Base-by-base conservation (phyloP, 1,140 invertebrate genomes). In the Muscidifurax raptorellus region DNA sequence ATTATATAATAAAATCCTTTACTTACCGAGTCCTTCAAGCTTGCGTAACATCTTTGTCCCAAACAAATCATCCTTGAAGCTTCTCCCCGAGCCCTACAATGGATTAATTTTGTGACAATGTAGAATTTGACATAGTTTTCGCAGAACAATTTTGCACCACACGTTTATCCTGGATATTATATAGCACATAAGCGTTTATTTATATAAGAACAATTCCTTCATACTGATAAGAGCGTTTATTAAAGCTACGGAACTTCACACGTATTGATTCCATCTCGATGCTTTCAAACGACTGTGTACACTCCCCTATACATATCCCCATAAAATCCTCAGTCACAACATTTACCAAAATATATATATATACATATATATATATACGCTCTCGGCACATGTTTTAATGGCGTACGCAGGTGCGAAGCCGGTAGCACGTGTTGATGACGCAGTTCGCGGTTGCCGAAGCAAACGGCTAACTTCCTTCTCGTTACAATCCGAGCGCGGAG, bases 351-450 rank as follows among this genome's bases (percentile, higher is more conserved):
- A 12, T 40, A n/a, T n/a, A n/a, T n/a, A n/a, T n/a, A n/a, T n/a
- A n/a, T n/a, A n/a, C n/a, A n/a, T n/a, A n/a, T n/a, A n/a, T n/a
- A n/a, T n/a, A n/a, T n/a, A n/a, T n/a, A 40, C 36, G 36, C 36
- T 40, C 36, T 40, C 36, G 0, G 36, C 36, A 40, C 7, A 40
- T 40, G 36, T 40, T 40, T 30, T 69, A 69, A 69, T 69, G 67
- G 28, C 67, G 67, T 25, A 69, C 67, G 67, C 67, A 27, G 22
- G 12, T 69, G 67, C 67, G 22, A 64, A 18, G 9, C 10, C 9
- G 6, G 52, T 6, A 30, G 71, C 71, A 74, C 32, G 71, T 74
- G 30, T 74, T 40, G n/a, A 69, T 69, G 66, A 69, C 71, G 71
- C 71, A 40, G 44, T 47, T 12, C 4, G 44, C 9, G 36, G 3